A percentile compares a stretch with the other conserved stretches of the same genome.
These are phyloP conservation scores for Cantharis rustica DNA, from an alignment of 2,888 invertebrate genomes.

Conservation along the genomic window DNA sequence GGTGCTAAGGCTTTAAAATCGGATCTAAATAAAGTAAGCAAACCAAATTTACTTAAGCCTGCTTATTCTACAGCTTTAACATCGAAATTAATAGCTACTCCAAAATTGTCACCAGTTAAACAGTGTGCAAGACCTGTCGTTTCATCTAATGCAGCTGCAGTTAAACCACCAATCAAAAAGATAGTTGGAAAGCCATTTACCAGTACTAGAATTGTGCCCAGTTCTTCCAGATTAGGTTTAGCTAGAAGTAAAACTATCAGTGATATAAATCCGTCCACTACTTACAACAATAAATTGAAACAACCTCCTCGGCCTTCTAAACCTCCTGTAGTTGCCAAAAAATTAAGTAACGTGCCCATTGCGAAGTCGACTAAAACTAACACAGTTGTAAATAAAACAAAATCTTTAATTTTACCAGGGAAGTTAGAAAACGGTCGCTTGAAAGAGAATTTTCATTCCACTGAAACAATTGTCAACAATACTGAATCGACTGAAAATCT, in stretches of 20 bases:
- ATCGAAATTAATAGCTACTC: slow-evolving; percentile 46
- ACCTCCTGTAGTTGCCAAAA: slow-evolving; percentile 5
- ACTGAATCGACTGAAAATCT: slow-evolving; percentile 42
- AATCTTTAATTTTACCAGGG: slow-evolving; percentile 5
- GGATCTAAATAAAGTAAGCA: slow-evolving; percentile 35
- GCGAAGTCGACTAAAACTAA: neutral
- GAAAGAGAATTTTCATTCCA: slow-evolving; percentile 44
- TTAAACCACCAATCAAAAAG: slow-evolving; percentile 25
- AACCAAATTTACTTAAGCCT: slow-evolving; percentile 42
- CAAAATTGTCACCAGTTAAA: slow-evolving; percentile 43
- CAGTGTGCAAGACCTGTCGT: slow-evolving; percentile 30
- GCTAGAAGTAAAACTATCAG: slow-evolving; percentile 52
- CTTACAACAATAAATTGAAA: slow-evolving; percentile 7
- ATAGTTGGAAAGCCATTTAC: slow-evolving; percentile 9
- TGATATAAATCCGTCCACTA: slow-evolving; percentile 49
- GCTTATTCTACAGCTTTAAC: slow-evolving; percentile 58
- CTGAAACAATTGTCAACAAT: slow-evolving; percentile 52
- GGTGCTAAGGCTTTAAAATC: slow-evolving; percentile 41
- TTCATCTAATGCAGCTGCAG: slow-evolving; percentile 31
- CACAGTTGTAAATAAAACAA: neutral
- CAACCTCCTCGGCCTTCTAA: slow-evolving; percentile 5
- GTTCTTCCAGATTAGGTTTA: slow-evolving; percentile 35
- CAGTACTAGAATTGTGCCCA: slow-evolving; percentile 17
- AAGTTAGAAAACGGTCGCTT: slow-evolving; percentile 40
- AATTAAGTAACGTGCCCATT: neutral